Evolutionary conservation across 2,888 invertebrate species (phyloP), one percentile per base, ranked within the genome.

Genomic region (Geotrupes spiniger): DNA sequence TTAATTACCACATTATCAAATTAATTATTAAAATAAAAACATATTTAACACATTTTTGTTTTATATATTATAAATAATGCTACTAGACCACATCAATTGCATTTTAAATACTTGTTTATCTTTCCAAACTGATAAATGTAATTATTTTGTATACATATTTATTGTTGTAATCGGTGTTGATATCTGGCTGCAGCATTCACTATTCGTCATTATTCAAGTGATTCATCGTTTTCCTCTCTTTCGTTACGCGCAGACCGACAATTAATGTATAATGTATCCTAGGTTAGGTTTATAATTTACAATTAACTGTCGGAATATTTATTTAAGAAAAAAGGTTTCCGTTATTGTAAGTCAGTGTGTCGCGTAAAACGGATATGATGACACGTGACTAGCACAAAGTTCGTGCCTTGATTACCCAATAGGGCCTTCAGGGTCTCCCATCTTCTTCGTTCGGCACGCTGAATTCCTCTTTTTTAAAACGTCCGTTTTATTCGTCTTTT

Each of bases 311-410:
- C 50, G 49, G 49, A 46, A 46, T 49, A 49, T 49, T 49, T 49
- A 40, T 45, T 49, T 45, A 45, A 46, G 40, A 45, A 36, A 46
- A 54, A 55, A 53, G 52, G 52, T 62, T 65, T 69, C 69, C 69
- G 68, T 69, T 69, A 71, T 70, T 70, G 62, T 69, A 70, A 71
- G 71, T 71, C 69, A 71, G 69, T 71, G 61, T 71, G 71, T 70
- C 71, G 70, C 65, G 52, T 55, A 60, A 56, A 61, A 63, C 69
- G 71, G 72, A 71, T 70, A 66, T 60, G 51, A 59, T 59, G 60
- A 64, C 68, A 66, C 70, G 69, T 69, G 70, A 70, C 66, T 56
- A 52, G 56, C 53, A 51, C 58, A 61, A 63, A 63, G 65, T 66
- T 62, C 68, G 66, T 70, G 68, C 63, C 61, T 62, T 62, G 70